Evolutionary conservation across 2,888 invertebrate species (phyloP).

Genomic region (Sclerodermus sp.): DNA sequence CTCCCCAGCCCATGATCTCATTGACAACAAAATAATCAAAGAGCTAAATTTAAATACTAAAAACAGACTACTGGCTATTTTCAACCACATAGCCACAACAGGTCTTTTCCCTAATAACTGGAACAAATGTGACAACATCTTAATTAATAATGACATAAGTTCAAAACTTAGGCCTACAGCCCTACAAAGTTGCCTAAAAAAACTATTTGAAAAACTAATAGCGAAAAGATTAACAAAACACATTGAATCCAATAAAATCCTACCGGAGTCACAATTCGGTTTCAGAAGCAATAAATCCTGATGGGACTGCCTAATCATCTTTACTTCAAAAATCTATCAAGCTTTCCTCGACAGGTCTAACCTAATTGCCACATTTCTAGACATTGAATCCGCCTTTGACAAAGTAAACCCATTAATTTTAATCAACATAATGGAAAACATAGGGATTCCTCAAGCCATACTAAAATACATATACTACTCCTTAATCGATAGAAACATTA

Average conservation of each 20-base stretch:
- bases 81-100: too few species aligned
- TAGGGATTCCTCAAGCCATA: too few species aligned
- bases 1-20: too few species aligned
- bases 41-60: too few species aligned
- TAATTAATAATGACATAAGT: too few species aligned
- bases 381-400: slow-evolving; percentile 8
- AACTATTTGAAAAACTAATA: slow-evolving; percentile 18
- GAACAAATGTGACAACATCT: too few species aligned
- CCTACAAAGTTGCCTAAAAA: slow-evolving; percentile 16
- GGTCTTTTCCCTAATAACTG: too few species aligned
- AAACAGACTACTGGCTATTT: too few species aligned
- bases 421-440: too few species aligned
- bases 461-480: too few species aligned
- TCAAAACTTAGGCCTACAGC: slow-evolving; percentile 13
- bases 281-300: slow-evolving; percentile 15
- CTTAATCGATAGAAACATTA: neutral
- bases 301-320: neutral
- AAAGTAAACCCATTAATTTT: neutral
- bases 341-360: neutral
- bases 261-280: slow-evolving; percentile 13
- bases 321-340: neutral
- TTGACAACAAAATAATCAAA: too few species aligned
- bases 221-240: slow-evolving; percentile 18
- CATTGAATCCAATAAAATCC: slow-evolving; percentile 8
- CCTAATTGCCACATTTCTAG: slow-evolving; percentile 1